Evolutionary conservation across 2,888 invertebrate species (phyloP).

Genomic region (Tenodera sinensis): DNA sequence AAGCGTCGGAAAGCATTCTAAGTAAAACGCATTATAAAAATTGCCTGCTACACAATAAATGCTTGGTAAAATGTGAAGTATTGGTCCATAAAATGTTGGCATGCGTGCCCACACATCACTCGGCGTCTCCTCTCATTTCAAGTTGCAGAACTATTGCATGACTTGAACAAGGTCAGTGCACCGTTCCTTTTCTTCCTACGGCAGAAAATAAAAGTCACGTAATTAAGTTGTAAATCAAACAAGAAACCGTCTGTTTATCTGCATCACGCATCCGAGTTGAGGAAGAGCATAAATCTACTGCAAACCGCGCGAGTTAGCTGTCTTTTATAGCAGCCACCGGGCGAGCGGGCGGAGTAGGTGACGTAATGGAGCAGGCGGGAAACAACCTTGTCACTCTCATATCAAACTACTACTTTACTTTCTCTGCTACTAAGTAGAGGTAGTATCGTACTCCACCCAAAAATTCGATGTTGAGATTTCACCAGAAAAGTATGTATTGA

Average conservation of each 20-base stretch:
- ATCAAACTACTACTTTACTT: too few relatives aligned
- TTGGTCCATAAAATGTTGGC: background rate
- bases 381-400: too few relatives aligned
- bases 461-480: too few relatives aligned
- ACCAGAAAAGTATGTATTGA: too few relatives aligned
- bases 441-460: too few relatives aligned
- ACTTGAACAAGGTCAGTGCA: background rate
- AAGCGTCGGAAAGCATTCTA: background rate
- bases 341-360: background rate
- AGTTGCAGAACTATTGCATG: background rate
- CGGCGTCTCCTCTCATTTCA: background rate
- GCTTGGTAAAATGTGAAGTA: background rate
- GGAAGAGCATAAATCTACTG: background rate
- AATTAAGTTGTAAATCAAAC: constrained; percentile 9
- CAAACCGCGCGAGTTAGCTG: background rate
- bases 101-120: background rate
- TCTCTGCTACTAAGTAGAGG: too few relatives aligned
- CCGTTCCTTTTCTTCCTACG: background rate
- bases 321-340: background rate
- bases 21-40: background rate
- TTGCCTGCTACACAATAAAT: background rate
- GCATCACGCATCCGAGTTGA: background rate
- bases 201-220: constrained; percentile 2
- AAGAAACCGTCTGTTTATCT: background rate
- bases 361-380: background rate